Evolutionary conservation across 2,888 invertebrate genomes (phyloP).

Genomic region (Erpobdella octoculata): DNA sequence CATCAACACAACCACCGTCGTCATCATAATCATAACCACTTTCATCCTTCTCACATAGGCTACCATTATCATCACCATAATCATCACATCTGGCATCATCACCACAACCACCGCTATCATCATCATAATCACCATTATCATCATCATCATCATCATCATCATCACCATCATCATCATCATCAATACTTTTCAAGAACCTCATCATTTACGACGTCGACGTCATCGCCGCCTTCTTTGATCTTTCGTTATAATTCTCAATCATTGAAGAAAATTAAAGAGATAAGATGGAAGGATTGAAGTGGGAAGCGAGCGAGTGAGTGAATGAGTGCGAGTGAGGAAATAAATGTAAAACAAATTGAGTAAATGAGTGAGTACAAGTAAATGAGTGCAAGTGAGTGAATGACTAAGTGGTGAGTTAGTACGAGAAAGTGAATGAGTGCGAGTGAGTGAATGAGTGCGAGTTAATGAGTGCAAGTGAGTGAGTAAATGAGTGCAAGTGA

Average conservation of each 20-base stretch:
- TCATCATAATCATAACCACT: neutral
- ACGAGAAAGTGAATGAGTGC: no score
- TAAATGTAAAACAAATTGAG: no score
- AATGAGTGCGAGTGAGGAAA: no score
- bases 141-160: constrained; percentile 3
- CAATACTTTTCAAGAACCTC: neutral
- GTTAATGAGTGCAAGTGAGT: no score
- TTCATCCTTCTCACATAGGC: neutral
- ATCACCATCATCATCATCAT: neutral
- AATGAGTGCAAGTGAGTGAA: no score
- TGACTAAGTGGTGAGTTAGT: no score
- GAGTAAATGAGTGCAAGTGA: no score
- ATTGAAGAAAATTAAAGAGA: neutral
- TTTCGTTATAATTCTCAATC: neutral
- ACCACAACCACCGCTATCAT: neutral
- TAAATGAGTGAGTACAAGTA: no score
- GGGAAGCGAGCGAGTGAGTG: no score
- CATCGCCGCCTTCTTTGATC: neutral
- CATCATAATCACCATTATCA: constrained; percentile 10
- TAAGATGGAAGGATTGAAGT: neutral
- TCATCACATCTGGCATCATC: neutral
- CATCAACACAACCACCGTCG: neutral
- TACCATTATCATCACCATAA: neutral
- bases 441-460: no score
- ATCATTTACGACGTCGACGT: neutral